Evolutionary conservation across 2,888 invertebrate genomes (phyloP).

Genomic region (Caenorhabditis sp.): DNA sequence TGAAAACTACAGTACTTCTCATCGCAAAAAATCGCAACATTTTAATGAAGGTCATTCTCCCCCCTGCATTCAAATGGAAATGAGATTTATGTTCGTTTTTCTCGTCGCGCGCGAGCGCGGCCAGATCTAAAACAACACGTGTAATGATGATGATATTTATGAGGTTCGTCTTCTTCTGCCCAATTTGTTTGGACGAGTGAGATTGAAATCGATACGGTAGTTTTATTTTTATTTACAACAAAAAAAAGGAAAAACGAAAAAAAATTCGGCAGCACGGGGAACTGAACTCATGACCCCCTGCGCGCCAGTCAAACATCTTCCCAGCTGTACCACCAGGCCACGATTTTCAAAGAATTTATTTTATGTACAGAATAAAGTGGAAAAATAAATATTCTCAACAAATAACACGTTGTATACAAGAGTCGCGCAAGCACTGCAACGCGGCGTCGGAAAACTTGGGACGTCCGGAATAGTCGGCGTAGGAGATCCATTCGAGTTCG

Average conservation of each 20-base stretch:
- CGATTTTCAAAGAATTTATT: too few species aligned
- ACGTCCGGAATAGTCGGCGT: slow-evolving; percentile 67
- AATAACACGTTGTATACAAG: slow-evolving; percentile 69
- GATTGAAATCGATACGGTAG: background rate
- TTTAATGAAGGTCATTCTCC: background rate
- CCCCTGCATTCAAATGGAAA: background rate
- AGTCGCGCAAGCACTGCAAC: slow-evolving; percentile 62
- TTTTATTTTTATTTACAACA: background rate
- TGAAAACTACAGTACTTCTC: background rate
- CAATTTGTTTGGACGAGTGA: background rate
- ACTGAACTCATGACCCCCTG: too few species aligned
- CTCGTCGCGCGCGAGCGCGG: background rate
- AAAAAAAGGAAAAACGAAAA: too few species aligned
- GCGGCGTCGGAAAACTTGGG: slow-evolving; percentile 68
- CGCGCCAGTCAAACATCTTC: too few species aligned
- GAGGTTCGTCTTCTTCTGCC: background rate
- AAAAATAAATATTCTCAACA: slow-evolving; percentile 50
- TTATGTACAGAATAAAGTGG: too few species aligned
- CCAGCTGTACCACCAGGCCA: too few species aligned
- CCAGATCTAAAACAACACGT: background rate
- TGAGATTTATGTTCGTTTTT: background rate
- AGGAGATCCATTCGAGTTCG: slow-evolving; percentile 67
- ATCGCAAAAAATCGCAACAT: slow-evolving; percentile 1
- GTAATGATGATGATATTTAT: background rate
- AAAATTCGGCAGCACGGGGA: too few species aligned